phyloP scores from a whole-genome alignment of 2,113 vertebrate genomes.

The Corythornis vintsioides region DNA sequence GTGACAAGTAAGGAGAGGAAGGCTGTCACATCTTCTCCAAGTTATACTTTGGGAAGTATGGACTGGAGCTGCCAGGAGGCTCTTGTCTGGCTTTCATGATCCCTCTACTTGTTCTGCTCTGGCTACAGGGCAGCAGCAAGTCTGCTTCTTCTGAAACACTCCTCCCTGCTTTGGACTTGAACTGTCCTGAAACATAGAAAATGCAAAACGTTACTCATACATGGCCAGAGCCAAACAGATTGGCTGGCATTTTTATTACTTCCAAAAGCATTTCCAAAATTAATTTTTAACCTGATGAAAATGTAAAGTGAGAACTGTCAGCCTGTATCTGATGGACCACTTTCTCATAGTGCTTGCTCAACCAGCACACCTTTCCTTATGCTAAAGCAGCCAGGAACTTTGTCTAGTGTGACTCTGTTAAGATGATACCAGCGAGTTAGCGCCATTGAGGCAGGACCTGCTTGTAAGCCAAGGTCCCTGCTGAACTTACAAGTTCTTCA shows the following conservation, averaged over 20 bases:
- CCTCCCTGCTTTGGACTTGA: background rate
- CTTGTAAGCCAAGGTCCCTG: background rate
- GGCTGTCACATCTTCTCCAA: background rate
- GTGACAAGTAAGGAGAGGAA: background rate
- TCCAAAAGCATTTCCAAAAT: background rate
- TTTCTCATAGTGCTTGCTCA: background rate
- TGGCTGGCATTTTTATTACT: background rate
- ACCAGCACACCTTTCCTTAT: fast-evolving
- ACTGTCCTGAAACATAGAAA: background rate
- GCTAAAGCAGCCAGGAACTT: background rate
- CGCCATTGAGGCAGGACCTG: background rate
- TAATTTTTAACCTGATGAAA: background rate
- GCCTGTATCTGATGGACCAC: background rate
- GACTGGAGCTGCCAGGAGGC: background rate
- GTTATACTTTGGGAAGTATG: background rate
- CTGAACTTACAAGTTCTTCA: background rate
- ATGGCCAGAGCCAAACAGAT: background rate
- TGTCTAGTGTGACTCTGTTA: background rate
- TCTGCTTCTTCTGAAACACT: background rate
- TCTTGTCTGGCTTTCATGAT: background rate
- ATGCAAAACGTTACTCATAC: background rate
- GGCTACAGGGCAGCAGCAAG: background rate
- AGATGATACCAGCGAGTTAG: background rate
- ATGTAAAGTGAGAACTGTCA: background rate
- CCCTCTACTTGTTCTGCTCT: background rate